Evolutionary conservation across 2,797 vertebrate species (phyloP).

Genomic region (Malacoraja senta): DNA sequence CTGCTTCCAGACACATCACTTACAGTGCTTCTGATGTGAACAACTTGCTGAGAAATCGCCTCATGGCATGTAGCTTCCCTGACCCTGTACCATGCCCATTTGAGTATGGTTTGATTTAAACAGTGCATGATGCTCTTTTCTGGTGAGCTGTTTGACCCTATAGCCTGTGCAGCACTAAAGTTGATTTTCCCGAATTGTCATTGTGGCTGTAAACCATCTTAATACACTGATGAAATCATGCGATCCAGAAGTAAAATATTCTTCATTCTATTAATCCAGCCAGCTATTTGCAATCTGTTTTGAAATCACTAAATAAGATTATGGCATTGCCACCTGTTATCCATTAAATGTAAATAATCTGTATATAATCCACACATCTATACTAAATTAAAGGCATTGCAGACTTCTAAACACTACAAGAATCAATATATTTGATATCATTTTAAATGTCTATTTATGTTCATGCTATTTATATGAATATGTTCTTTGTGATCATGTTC

Average conservation of each 20-base stretch:
- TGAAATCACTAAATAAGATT: background rate
- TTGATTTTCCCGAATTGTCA: slow-evolving; percentile 18
- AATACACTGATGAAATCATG: slow-evolving; percentile 5
- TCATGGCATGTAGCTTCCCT: slow-evolving; percentile 50
- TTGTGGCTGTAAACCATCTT: slow-evolving; percentile 12
- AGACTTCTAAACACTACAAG: background rate
- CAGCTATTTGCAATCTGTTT: slow-evolving; percentile 28
- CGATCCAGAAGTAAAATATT: background rate
- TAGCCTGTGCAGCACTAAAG: slow-evolving; percentile 7
- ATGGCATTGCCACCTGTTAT: slow-evolving; percentile 18
- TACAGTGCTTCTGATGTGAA: slow-evolving; percentile 52
- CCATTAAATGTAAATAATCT: slow-evolving; percentile 19
- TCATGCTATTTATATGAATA: no score
- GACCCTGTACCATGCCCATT: slow-evolving; percentile 47
- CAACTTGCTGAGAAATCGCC: slow-evolving; percentile 54
- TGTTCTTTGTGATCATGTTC: no score
- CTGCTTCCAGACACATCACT: slow-evolving; percentile 63
- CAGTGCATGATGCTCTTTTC: slow-evolving; percentile 53
- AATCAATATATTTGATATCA: background rate
- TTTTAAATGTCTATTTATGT: background rate
- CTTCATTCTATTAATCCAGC: background rate
- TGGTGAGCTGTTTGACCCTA: slow-evolving; percentile 42
- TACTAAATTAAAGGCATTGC: background rate
- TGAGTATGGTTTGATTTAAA: slow-evolving; percentile 48
- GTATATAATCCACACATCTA: background rate